These are phyloP conservation scores for Labia minor DNA, from an alignment of 2,888 invertebrate species.

Conservation along the genomic window DNA sequence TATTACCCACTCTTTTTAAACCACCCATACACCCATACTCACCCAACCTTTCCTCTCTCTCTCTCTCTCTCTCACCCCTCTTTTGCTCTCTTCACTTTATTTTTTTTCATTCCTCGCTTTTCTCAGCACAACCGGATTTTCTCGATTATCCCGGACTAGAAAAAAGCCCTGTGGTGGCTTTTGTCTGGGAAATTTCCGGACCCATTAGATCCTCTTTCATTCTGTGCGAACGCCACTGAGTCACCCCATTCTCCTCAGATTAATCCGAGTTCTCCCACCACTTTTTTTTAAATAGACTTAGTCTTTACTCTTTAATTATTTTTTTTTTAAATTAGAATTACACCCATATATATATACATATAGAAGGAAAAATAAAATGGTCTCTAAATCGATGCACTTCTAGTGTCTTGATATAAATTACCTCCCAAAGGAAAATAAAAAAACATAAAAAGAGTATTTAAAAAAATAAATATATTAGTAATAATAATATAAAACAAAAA, in stretches of 20 bases:
- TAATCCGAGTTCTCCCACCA: not conserved
- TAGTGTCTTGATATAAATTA: too few relatives aligned
- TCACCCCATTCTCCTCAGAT: not conserved
- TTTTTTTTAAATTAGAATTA: not conserved
- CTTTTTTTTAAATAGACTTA: slow-evolving; percentile 3
- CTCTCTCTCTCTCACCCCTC: not conserved
- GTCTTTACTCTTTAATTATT: slow-evolving; percentile 13
- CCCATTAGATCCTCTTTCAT: slow-evolving; percentile 3
- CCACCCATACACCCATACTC: too few relatives aligned
- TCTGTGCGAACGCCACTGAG: slow-evolving; percentile 13
- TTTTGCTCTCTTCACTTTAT: too few relatives aligned
- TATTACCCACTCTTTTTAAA: not conserved
- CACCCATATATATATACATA: too few relatives aligned
- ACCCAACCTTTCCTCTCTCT: not conserved
- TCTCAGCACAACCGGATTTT: slow-evolving; percentile 4
- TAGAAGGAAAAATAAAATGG: too few relatives aligned
- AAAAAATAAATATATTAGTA: too few relatives aligned
- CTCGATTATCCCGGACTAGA: not conserved
- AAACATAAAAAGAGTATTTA: too few relatives aligned
- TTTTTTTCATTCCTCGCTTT: too few relatives aligned
- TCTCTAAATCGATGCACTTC: too few relatives aligned
- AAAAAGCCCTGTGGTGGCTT: slow-evolving; percentile 3
- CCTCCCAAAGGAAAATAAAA: too few relatives aligned
- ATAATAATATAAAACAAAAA: too few relatives aligned
- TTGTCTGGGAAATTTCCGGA: slow-evolving; percentile 9